phyloP scores from a whole-genome alignment of 1,140 invertebrate species.

The Eurosta solidaginis region DNA sequence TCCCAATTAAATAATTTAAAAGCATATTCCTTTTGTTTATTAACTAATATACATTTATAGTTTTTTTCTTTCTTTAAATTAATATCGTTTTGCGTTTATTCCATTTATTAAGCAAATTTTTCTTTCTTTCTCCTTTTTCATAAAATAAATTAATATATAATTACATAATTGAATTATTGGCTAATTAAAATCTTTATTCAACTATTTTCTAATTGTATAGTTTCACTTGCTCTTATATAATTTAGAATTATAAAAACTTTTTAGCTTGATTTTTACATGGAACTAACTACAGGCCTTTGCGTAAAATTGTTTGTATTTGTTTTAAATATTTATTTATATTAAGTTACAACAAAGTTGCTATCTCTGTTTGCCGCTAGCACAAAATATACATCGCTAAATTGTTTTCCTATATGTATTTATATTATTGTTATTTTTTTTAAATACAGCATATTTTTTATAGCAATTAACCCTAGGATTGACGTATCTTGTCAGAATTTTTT shows the following conservation, averaged over 20 bases:
- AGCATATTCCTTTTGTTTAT: too few relatives aligned
- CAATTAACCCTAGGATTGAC: background rate
- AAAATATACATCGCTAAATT: constrained; percentile 37
- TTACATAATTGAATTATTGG: constrained; percentile 24
- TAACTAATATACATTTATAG: too few relatives aligned
- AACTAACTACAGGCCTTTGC: constrained; percentile 53
- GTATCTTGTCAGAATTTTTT: background rate
- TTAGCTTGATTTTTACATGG: constrained; percentile 38
- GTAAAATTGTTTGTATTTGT: constrained; percentile 7
- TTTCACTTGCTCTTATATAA: constrained; percentile 3
- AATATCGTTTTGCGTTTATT: constrained; percentile 36
- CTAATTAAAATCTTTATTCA: constrained; percentile 14
- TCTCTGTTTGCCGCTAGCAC: background rate
- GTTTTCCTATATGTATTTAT: constrained; percentile 46
- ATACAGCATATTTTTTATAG: background rate
- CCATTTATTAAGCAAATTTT: constrained; percentile 28
- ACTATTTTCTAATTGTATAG: constrained; percentile 18
- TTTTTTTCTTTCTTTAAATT: constrained; percentile 40
- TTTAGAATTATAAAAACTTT: constrained; percentile 35
- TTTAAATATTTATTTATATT: background rate
- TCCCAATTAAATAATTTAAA: too few relatives aligned
- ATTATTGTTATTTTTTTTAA: background rate
- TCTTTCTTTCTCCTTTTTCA: constrained; percentile 36
- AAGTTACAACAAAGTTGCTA: background rate
- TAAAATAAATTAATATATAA: constrained; percentile 40